phyloP scores from a whole-genome alignment of 1,140 invertebrate species.

The Drosophila elegans region DNA sequence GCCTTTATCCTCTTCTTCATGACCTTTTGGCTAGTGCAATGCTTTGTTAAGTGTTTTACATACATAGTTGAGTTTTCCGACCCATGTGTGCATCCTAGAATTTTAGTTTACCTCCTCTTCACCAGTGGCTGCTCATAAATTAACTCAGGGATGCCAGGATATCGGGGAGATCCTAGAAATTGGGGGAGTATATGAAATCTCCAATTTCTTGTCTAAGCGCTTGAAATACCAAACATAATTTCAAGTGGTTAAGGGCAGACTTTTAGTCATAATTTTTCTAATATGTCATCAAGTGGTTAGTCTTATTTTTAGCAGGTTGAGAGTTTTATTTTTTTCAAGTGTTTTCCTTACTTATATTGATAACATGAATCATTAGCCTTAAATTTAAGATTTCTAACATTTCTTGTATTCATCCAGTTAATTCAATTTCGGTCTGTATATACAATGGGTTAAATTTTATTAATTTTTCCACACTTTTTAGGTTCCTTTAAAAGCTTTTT shows the following conservation, averaged over 20 bases:
- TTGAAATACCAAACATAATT: conserved; percentile 27
- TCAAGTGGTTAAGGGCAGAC: not conserved
- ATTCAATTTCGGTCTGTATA: too few relatives aligned
- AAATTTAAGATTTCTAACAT: too few relatives aligned
- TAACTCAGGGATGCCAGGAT: conserved; percentile 37
- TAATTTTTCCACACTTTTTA: not conserved
- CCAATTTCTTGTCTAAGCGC: conserved; percentile 1
- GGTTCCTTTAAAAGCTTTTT: too few relatives aligned
- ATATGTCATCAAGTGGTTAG: conserved; percentile 35
- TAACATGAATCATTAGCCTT: too few relatives aligned
- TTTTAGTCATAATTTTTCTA: conserved; percentile 3
- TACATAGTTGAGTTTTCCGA: conserved; percentile 49
- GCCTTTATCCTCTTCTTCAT: not conserved
- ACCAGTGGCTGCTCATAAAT: conserved; percentile 46
- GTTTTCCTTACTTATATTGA: too few relatives aligned
- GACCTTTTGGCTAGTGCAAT: conserved; percentile 55
- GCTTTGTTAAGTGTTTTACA: conserved; percentile 76
- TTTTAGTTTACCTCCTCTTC: conserved; percentile 1
- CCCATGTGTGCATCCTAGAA: conserved; percentile 22
- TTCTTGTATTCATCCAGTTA: too few relatives aligned
- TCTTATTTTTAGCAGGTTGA: not conserved
- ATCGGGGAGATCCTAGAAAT: conserved; percentile 10
- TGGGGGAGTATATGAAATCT: conserved; percentile 16
- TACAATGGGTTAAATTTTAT: too few relatives aligned
- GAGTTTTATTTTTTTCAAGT: not conserved